These are phyloP conservation scores for Hermaeophaga mercurialis DNA, from an alignment of 2,888 invertebrate species.

Conservation along the genomic window DNA sequence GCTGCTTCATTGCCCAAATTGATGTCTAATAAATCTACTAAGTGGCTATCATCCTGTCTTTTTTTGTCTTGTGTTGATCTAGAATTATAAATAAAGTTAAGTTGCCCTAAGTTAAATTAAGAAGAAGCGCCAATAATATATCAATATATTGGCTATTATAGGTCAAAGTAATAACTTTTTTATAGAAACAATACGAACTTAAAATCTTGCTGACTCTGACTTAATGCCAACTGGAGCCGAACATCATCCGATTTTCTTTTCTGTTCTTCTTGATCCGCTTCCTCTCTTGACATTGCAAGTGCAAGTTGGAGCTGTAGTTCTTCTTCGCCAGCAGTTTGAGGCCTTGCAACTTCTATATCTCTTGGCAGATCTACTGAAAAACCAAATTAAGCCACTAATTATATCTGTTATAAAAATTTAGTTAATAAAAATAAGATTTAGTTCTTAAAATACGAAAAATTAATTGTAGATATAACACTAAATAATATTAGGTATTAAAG, in stretches of 20 bases:
- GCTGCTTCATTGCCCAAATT: constrained; percentile 68
- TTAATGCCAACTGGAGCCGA: constrained; percentile 89
- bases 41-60: constrained; percentile 62
- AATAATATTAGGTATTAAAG: no score
- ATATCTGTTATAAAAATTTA: no score
- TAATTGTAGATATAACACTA: no score
- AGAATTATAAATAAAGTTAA: no score
- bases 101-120: no score
- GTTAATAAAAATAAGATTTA: no score
- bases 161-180: no score
- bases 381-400: neutral
- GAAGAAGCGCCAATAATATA: no score
- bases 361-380: constrained; percentile 55
- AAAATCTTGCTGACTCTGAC: constrained; percentile 92
- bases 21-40: constrained; percentile 84
- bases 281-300: constrained; percentile 97
- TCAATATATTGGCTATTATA: no score
- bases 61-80: constrained; percentile 41
- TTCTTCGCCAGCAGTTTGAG: constrained; percentile 96
- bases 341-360: constrained; percentile 91
- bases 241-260: constrained; percentile 94
- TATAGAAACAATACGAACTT: constrained; percentile 71
- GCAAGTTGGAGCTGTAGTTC: constrained; percentile 97
- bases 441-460: no score
- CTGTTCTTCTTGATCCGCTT: constrained; percentile 96